Percentiles rank a stretch among this genome's conserved stretches.
Evolutionary conservation across 2,113 vertebrate genomes (phyloP).

Genomic region (Macroglossus sobrinus): DNA sequence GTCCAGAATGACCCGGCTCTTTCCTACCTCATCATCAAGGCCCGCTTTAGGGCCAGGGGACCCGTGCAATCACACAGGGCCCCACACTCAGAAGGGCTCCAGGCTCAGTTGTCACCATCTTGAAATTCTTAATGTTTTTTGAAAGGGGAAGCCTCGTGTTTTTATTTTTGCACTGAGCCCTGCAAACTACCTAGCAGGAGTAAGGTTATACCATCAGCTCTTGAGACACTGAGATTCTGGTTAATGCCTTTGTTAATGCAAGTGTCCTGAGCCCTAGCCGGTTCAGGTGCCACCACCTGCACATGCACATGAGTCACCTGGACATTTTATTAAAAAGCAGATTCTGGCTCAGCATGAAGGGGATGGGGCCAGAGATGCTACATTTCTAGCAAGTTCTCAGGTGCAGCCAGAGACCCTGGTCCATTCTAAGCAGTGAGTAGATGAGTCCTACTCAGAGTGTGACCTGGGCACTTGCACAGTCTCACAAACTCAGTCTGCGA

Average conservation of each 20-base stretch:
- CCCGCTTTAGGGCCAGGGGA: not conserved
- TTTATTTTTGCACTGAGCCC: not conserved
- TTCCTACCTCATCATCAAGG: not conserved
- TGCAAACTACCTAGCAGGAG: not conserved
- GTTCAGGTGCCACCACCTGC: not conserved
- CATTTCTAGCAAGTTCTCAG: not conserved
- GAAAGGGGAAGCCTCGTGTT: not conserved
- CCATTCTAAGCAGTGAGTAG: not conserved
- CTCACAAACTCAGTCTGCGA: not conserved
- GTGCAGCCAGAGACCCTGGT: not conserved
- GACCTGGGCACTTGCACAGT: not conserved
- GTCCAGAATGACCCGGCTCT: not conserved
- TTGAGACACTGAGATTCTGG: not conserved
- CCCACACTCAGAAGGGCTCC: not conserved
- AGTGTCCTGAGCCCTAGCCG: not conserved
- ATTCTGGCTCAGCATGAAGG: not conserved
- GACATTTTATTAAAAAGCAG: not conserved
- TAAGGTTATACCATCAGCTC: not conserved
- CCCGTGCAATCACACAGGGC: not conserved
- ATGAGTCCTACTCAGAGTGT: not conserved
- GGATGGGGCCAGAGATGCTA: not conserved
- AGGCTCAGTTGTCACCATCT: not conserved
- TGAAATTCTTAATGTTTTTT: not conserved
- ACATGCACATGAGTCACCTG: rapidly evolving
- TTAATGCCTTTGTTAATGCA: not conserved